These are phyloP conservation scores for Drosophila paranaensis DNA, from an alignment of 2,888 invertebrate species.

Conservation along the genomic window DNA sequence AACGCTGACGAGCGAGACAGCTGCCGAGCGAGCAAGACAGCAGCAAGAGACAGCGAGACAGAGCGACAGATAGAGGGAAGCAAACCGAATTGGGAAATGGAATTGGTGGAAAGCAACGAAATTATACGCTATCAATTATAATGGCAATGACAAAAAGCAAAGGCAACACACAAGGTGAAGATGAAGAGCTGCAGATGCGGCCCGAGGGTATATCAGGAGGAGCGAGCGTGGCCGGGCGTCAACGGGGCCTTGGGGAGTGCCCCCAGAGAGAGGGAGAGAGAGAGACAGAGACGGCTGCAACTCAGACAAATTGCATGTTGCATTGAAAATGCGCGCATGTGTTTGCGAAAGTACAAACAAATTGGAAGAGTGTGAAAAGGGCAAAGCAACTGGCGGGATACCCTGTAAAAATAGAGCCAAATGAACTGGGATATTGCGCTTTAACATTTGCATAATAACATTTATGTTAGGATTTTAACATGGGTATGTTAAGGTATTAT, in stretches of 20 bases:
- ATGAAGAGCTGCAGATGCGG: slow-evolving; percentile 50
- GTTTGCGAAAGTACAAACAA: slow-evolving; percentile 43
- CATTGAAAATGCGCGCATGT: slow-evolving; percentile 68
- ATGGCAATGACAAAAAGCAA: slow-evolving; percentile 80
- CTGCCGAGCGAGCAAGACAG: not conserved
- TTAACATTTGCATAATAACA: not conserved
- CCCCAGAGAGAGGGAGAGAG: slow-evolving; percentile 9
- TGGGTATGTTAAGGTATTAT: not conserved
- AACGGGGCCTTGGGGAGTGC: not conserved
- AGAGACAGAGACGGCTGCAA: slow-evolving; percentile 28
- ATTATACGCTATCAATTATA: slow-evolving; percentile 80
- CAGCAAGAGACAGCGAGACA: not conserved
- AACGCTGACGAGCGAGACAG: slow-evolving; percentile 37
- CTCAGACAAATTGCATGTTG: slow-evolving; percentile 67
- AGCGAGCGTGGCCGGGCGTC: not conserved
- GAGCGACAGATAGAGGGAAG: slow-evolving; percentile 3
- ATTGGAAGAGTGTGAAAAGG: slow-evolving; percentile 16
- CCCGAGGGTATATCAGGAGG: slow-evolving; percentile 7
- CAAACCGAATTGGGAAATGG: slow-evolving; percentile 33
- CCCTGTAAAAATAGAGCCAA: slow-evolving; percentile 19
- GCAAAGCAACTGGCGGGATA: slow-evolving; percentile 12
- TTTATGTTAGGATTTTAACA: not conserved
- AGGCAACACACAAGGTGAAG: slow-evolving; percentile 63
- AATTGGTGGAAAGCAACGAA: slow-evolving; percentile 59
- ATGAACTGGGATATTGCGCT: not conserved